Evolutionary conservation across 2,888 invertebrate genomes (phyloP).

Genomic region (Leptopilina drosophilae): DNA sequence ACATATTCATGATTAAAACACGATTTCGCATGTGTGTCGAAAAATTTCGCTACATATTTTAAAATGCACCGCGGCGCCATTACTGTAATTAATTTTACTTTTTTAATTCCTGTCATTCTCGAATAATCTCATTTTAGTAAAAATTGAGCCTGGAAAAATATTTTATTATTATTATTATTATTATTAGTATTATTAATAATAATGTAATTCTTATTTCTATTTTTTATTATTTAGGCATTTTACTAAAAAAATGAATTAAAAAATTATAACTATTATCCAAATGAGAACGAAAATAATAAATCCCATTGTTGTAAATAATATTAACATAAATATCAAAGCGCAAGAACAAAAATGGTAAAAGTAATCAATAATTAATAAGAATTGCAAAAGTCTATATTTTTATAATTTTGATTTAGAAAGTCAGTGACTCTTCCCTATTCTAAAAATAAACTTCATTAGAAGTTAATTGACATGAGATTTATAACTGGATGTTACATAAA

Average conservation of each 20-base stretch:
- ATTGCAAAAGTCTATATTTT: not conserved
- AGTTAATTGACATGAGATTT: slow-evolving; percentile 11
- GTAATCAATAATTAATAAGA: no score
- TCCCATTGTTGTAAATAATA: not conserved
- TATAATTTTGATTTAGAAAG: slow-evolving; percentile 6
- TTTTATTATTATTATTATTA: no score
- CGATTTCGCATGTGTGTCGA: not conserved
- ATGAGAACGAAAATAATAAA: not conserved
- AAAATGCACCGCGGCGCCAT: not conserved
- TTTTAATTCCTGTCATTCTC: not conserved
- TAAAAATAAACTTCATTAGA: slow-evolving; percentile 15
- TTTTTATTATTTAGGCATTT: not conserved
- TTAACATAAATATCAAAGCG: not conserved
- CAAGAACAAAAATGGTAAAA: not conserved
- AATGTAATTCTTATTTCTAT: no score
- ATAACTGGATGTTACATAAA: slow-evolving; percentile 2
- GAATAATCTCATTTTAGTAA: no score
- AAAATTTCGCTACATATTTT: not conserved
- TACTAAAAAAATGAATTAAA: no score
- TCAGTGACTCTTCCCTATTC: slow-evolving; percentile 9
- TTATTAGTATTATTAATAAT: no score
- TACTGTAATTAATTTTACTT: not conserved
- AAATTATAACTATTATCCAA: no score
- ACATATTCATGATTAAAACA: not conserved
- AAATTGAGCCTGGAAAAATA: not conserved